Conservation (phyloP, 2,888 invertebrate species). For the Megamerina dolium region DNA sequence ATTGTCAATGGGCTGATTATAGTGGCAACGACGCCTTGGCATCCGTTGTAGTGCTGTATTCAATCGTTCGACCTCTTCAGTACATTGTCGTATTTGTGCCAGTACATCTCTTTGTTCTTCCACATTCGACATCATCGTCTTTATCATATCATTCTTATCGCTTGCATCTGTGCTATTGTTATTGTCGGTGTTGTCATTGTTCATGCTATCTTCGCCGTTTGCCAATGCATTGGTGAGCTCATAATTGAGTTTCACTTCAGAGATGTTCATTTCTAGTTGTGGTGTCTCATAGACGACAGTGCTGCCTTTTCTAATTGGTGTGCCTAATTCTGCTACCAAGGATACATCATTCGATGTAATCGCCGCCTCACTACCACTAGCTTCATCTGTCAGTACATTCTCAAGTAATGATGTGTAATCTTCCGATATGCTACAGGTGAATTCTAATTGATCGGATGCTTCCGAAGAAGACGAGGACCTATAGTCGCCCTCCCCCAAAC, state of each 20-base stretch:
- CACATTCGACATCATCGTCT: too few species aligned
- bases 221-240: too few species aligned
- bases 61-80: constrained; percentile 7
- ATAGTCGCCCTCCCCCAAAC: constrained; percentile 28
- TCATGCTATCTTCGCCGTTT: too few species aligned
- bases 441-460: too few species aligned
- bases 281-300: constrained; percentile 40
- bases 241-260: constrained; percentile 36
- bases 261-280: constrained; percentile 35
- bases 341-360: constrained; percentile 3
- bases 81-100: constrained; percentile 8
- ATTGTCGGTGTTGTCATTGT: too few species aligned
- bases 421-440: constrained; percentile 14
- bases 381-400: constrained; percentile 14
- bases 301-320: constrained; percentile 25
- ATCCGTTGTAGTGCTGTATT: constrained; percentile 8
- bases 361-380: constrained; percentile 13
- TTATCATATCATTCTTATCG: neutral
- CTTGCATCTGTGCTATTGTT: neutral
- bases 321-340: neutral
- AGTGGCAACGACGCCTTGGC: too few species aligned
- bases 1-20: too few species aligned
- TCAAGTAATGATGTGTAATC: constrained; percentile 3
- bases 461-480: neutral
- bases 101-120: neutral